Percentiles rank a stretch among this genome's conserved stretches.
Conservation (phyloP, 2,113 vertebrate species). For the Malurus alboscapulatus region DNA sequence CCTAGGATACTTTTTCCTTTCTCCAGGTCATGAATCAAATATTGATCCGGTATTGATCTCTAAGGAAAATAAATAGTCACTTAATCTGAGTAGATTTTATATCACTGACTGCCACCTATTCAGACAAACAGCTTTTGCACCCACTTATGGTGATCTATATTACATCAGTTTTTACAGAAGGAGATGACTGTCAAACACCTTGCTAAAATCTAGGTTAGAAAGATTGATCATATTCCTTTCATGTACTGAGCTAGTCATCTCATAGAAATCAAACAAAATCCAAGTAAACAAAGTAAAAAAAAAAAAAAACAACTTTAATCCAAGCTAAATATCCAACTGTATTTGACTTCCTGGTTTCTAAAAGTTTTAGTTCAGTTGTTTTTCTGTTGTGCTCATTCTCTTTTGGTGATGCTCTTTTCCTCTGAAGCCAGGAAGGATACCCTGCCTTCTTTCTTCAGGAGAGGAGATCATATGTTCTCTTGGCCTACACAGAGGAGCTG, state of each 20-base stretch:
- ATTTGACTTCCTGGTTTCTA: neutral
- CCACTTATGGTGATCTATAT: neutral
- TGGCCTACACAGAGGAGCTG: neutral
- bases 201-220: neutral
- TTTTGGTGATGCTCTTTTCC: neutral
- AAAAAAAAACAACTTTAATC: neutral
- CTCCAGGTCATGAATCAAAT: neutral
- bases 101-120: neutral
- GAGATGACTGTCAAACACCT: neutral
- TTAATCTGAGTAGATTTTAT: neutral
- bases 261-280: neutral
- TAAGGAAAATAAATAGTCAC: neutral
- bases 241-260: neutral
- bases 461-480: neutral
- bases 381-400: neutral
- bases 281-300: neutral
- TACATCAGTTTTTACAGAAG: neutral
- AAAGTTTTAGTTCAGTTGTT: neutral
- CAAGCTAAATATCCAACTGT: neutral
- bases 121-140: neutral
- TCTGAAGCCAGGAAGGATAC: neutral
- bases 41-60: neutral
- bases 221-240: neutral
- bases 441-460: neutral
- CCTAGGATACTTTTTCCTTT: neutral